A percentile compares a stretch with the other conserved stretches of the same genome.
These are phyloP conservation scores for Microchrysa polita DNA, from an alignment of 2,888 invertebrate species.

Conservation along the genomic window DNA sequence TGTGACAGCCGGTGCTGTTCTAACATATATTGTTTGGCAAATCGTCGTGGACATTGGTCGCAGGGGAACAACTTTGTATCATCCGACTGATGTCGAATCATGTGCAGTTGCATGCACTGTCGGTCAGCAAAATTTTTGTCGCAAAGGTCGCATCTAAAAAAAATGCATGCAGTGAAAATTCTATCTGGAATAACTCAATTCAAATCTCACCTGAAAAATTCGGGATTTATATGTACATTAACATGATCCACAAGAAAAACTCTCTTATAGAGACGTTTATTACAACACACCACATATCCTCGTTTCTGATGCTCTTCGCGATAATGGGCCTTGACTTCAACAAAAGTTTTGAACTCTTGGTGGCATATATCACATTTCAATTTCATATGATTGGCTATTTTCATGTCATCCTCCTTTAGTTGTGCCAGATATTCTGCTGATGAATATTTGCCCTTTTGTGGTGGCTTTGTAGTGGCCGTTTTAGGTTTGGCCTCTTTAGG, in stretches of 20 bases:
- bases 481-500: not conserved
- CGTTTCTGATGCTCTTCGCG: constrained; percentile 57
- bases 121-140: constrained; percentile 61
- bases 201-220: constrained; percentile 60
- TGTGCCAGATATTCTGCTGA: constrained; percentile 43
- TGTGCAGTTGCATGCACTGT: constrained; percentile 60
- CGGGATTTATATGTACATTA: constrained; percentile 61
- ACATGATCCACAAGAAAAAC: constrained; percentile 61
- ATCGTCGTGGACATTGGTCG: constrained; percentile 60
- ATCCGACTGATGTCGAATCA: constrained; percentile 59
- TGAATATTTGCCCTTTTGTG: not conserved
- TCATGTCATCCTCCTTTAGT: constrained; percentile 58
- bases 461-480: not conserved
- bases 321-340: constrained; percentile 59
- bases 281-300: constrained; percentile 61
- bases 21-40: constrained; percentile 59
- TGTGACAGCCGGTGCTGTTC: constrained; percentile 61
- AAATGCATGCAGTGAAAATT: too few relatives aligned
- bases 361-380: constrained; percentile 60
- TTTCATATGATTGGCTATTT: constrained; percentile 60
- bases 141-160: constrained; percentile 58
- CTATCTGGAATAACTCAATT: not conserved
- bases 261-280: constrained; percentile 61
- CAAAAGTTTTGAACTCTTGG: constrained; percentile 56
- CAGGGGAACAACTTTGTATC: constrained; percentile 59